These are phyloP conservation scores for Pedetes capensis DNA, from an alignment of 2,113 vertebrate species.

Conservation along the genomic window DNA sequence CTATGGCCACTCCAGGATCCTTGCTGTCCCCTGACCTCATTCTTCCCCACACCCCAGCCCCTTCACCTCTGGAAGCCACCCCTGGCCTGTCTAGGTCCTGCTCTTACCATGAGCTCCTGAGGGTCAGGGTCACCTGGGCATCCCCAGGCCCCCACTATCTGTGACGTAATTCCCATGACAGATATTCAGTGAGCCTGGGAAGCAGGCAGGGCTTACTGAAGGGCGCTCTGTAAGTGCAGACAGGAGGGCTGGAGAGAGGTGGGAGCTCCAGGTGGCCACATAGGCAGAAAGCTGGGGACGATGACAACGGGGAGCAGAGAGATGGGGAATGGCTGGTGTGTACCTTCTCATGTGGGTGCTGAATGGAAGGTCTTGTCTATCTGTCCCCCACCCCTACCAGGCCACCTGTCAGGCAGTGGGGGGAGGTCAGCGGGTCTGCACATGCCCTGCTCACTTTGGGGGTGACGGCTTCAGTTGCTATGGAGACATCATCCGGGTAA, in stretches of 20 bases:
- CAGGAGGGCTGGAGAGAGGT: background rate
- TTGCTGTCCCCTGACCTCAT: background rate
- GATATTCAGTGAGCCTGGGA: background rate
- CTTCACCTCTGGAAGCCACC: background rate
- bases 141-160: too few relatives aligned
- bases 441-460: conserved; percentile 84
- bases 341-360: background rate
- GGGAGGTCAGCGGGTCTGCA: conserved; percentile 84
- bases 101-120: background rate
- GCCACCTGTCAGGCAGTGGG: conserved; percentile 85
- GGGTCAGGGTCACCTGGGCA: background rate
- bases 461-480: conserved; percentile 92
- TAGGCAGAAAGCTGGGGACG: background rate
- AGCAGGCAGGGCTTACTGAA: background rate
- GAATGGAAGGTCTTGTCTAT: background rate
- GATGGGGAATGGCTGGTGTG: background rate
- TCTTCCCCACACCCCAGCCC: background rate
- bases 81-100: background rate
- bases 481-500: conserved; percentile 85
- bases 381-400: conserved; percentile 75
- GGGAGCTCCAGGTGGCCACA: background rate
- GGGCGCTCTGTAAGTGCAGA: background rate
- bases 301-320: background rate
- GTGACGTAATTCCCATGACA: background rate
- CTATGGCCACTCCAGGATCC: background rate